Evolutionary conservation across 2,113 vertebrate species (phyloP).

Genomic region (Mastomys natalensis): DNA sequence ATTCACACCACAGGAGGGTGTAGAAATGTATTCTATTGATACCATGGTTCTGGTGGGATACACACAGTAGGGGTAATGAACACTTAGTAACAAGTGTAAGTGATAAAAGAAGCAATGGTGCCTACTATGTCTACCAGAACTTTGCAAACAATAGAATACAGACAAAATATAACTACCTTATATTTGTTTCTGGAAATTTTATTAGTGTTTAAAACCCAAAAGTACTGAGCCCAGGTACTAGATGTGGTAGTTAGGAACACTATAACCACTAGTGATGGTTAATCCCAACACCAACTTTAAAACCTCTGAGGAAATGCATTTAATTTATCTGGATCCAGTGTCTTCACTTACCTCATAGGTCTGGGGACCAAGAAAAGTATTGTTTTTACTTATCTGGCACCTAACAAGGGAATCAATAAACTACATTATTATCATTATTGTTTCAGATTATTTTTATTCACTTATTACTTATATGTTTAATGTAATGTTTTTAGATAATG

Average conservation of each 20-base stretch:
- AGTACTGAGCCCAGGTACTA: background rate
- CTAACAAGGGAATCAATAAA: background rate
- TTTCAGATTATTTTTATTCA: slow-evolving; percentile 12
- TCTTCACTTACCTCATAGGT: background rate
- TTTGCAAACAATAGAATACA: background rate
- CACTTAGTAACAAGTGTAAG: background rate
- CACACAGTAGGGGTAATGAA: background rate
- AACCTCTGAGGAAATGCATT: slow-evolving; percentile 6
- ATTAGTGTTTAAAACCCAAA: background rate
- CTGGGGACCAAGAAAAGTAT: background rate
- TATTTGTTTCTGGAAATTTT: slow-evolving; percentile 29
- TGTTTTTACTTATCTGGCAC: background rate
- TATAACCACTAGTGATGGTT: background rate
- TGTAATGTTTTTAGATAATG: background rate
- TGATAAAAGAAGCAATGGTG: background rate
- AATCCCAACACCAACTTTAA: background rate
- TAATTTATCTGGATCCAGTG: background rate
- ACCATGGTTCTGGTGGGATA: background rate
- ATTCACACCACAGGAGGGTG: background rate
- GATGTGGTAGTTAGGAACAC: background rate
- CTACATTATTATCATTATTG: background rate
- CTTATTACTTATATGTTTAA: background rate
- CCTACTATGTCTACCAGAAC: background rate
- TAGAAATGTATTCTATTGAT: background rate
- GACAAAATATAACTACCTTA: slow-evolving; percentile 21